Evolutionary conservation across 2,113 vertebrate genomes (phyloP).

Genomic region (Bostrychus sinensis): DNA sequence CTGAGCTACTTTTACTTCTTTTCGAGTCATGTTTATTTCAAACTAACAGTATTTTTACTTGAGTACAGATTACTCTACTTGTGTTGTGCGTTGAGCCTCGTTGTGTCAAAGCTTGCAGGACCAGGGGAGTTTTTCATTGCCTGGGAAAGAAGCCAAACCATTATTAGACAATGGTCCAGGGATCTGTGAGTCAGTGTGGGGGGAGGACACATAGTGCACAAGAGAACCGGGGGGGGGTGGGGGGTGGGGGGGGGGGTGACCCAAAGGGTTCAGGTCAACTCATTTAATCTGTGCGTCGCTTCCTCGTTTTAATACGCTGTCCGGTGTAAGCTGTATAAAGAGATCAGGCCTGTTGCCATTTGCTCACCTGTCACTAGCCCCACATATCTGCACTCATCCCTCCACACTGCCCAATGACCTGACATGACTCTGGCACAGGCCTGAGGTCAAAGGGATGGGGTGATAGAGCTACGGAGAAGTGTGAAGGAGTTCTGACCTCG

Average conservation of each 20-base stretch:
- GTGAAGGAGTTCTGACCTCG: conserved; percentile 67
- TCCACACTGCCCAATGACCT: conserved; percentile 47
- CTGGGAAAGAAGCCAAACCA: conserved; percentile 76
- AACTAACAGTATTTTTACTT: not conserved
- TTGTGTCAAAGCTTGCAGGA: conserved; percentile 8
- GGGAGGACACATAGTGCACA: conserved; percentile 44
- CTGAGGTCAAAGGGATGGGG: conserved; percentile 36
- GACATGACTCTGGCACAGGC: conserved; percentile 40
- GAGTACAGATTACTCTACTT: not conserved
- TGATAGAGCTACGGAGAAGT: not conserved
- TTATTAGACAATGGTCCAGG: conserved; percentile 67
- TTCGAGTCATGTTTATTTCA: not conserved
- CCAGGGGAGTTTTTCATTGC: conserved; percentile 49
- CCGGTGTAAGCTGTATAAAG: conserved; percentile 70
- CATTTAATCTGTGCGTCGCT: conserved; percentile 77
- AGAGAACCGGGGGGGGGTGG: not conserved
- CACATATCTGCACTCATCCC: conserved; percentile 53
- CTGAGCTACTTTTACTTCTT: not conserved
- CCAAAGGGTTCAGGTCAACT: conserved; percentile 83
- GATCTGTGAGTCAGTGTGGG: conserved; percentile 76
- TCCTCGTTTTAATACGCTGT: conserved; percentile 82
- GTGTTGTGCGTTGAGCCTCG: not conserved
- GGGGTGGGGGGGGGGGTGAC: conserved; percentile 62
- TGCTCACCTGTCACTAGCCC: conserved; percentile 67
- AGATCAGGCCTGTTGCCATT: conserved; percentile 68